Conservation (phyloP, 2,797 vertebrate genomes). For the Ciconia nigra region DNA sequence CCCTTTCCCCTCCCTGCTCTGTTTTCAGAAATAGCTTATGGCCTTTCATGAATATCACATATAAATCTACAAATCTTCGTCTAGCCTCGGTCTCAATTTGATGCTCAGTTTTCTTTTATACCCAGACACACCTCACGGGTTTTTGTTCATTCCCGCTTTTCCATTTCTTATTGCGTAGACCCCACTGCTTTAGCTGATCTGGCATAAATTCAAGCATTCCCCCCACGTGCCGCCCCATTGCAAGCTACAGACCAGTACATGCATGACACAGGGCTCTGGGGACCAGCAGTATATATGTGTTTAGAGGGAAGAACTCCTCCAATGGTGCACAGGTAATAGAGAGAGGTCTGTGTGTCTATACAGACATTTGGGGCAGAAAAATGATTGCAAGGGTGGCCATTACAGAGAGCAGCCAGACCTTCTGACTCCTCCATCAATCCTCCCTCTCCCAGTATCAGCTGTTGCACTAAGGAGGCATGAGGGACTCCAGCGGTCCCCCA, state of each 20-base stretch:
- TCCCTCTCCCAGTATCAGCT: background rate
- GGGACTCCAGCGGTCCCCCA: accelerated
- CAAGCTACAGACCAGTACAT: background rate
- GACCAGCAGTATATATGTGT: background rate
- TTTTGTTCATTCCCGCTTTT: background rate
- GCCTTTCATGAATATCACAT: background rate
- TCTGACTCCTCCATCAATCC: accelerated
- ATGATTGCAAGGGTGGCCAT: background rate
- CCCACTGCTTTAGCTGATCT: background rate
- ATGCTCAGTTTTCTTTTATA: background rate
- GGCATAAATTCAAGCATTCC: background rate
- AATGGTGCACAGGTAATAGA: background rate
- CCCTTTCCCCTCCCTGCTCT: background rate
- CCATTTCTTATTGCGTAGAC: background rate
- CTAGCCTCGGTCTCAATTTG: background rate
- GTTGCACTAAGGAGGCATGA: background rate
- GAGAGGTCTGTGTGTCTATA: background rate
- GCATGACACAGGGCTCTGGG: background rate
- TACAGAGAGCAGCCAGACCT: background rate
- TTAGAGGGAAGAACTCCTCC: background rate
- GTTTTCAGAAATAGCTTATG: background rate
- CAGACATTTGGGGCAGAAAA: background rate
- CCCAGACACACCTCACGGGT: background rate
- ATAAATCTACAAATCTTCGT: background rate
- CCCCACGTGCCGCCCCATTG: accelerated